These are phyloP conservation scores for Heterotis niloticus DNA, from an alignment of 2,113 vertebrate genomes.

Conservation along the genomic window DNA sequence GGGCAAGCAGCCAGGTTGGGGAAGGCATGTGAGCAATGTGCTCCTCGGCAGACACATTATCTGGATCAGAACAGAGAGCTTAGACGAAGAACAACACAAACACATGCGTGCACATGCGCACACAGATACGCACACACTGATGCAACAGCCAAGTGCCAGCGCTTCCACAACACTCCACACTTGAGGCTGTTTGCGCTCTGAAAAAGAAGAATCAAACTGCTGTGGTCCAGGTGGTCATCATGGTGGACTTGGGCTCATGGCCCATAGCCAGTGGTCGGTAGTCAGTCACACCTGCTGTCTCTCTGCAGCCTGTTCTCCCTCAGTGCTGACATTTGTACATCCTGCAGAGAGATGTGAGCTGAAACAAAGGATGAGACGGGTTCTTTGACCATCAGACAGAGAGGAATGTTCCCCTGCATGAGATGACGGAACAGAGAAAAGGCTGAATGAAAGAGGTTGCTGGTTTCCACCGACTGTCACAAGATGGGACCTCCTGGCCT, in stretches of 20 bases:
- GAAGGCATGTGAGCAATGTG: background rate
- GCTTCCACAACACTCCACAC: too few relatives aligned
- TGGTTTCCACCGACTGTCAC: background rate
- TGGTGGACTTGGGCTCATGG: background rate
- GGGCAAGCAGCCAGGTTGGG: background rate
- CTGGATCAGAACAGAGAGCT: background rate
- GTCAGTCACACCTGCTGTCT: conserved; percentile 2
- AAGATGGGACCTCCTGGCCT: too few relatives aligned
- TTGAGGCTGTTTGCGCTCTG: too few relatives aligned
- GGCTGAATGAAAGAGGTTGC: background rate
- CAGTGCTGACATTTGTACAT: background rate
- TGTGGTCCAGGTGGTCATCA: background rate
- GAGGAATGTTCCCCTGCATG: background rate
- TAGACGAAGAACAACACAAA: background rate
- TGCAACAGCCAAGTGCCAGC: too few relatives aligned
- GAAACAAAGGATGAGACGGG: conserved; percentile 1
- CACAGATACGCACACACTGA: too few relatives aligned
- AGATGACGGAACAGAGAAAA: background rate
- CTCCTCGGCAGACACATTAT: background rate
- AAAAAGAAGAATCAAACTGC: background rate
- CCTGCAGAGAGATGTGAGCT: background rate
- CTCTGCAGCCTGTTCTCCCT: conserved; percentile 3
- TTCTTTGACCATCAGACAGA: background rate
- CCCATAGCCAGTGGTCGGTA: background rate
- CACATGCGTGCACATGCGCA: too few relatives aligned